Evolutionary conservation across 1,140 invertebrate species (phyloP), one percentile per base, ranked within the genome.

Genomic region (Meteorus sp.): DNA sequence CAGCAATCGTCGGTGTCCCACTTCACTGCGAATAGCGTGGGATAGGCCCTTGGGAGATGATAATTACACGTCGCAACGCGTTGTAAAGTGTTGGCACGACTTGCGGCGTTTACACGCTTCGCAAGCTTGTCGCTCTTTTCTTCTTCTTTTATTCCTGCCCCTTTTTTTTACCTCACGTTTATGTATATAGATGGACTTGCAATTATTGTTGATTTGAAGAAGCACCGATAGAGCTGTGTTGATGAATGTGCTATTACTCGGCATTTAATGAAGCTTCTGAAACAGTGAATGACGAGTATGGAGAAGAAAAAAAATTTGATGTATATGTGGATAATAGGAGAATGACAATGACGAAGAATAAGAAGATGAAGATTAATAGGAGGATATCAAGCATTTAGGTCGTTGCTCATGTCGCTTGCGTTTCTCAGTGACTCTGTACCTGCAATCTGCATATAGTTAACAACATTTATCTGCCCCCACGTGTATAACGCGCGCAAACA

Each of bases 11-110:
- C 23, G 56, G 35, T 60, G 58, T 60, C 50, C 58, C 58, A 60
- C 58, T 60, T 60, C 19, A 33, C 43, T 31, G 17, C 25, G 58
- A 54, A 53, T 60, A 60, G 58, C 58, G 58, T 60, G 58, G 51
- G 58, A 60, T 60, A 60, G 50, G 58, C 58, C 58, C 58, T 60
- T 60, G 58, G 58, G 58, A 58, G 47, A 60, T 60, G 58, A 60
- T 60, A 60, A 60, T 60, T 60, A 60, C 48, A 60, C 43, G 39
- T 53, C 53, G 35, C 33, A 44, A 17, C 22, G 33, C 13, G 25
- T 44, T 44, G 20, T 29, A 20, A 17, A 33, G 50, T 31, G 35
- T 54, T 9, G 17, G 52, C 52, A 54, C 52, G 52, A 54, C 52
- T 54, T 54, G 52, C 37, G 22, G 37, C 35, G 52, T 41, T 31